Evolutionary conservation across 1,140 invertebrate genomes (phyloP).

Genomic region (Acyrthosiphon pisum): DNA sequence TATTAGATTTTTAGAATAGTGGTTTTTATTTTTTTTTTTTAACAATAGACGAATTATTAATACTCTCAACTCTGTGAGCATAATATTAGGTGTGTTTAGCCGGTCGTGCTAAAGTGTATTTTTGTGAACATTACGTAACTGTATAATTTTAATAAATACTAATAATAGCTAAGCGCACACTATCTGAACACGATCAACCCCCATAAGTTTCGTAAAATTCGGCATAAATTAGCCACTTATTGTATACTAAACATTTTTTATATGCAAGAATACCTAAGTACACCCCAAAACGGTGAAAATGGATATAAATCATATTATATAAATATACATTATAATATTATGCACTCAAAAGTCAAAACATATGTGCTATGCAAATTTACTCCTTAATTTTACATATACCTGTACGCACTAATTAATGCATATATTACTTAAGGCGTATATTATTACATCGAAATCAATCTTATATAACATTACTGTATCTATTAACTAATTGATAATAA

Average conservation of each 20-base stretch:
- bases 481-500: not conserved
- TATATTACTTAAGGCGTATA: no score
- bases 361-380: not conserved
- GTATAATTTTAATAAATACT: conserved; percentile 4
- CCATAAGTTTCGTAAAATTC: not conserved
- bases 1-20: not conserved
- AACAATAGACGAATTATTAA: not conserved
- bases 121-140: not conserved
- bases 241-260: not conserved
- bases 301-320: not conserved
- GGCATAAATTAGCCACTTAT: not conserved
- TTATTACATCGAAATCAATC: no score
- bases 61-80: not conserved
- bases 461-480: no score
- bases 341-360: not conserved
- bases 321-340: conserved; percentile 1
- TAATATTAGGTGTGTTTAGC: not conserved
- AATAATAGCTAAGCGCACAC: not conserved
- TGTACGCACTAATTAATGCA: no score
- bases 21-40: not conserved
- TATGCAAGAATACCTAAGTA: not conserved
- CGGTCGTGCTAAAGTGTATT: not conserved
- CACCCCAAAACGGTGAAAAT: not conserved
- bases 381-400: no score
- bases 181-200: conserved; percentile 1